Evolutionary conservation across 2,113 vertebrate species (phyloP), one percentile per base, ranked within the genome.

Genomic region (Barbus barbus): DNA sequence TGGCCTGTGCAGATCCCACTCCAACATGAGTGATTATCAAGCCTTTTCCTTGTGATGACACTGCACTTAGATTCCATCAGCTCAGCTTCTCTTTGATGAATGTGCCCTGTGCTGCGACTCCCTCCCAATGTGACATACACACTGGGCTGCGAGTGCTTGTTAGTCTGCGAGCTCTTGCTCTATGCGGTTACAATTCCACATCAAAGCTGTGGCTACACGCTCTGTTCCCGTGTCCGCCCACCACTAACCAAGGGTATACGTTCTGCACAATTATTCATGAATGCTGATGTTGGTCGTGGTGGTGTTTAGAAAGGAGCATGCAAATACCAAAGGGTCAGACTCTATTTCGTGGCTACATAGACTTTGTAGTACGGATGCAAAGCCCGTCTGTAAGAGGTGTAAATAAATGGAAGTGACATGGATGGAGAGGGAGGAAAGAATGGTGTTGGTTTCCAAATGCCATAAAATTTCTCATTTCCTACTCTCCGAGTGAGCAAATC

Each of bases 21-120:
- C 84, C 88, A 87, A 71, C 85, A 74, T 88, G 89, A 90, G 89
- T 90, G 89, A 90, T 90, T 85, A 89, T 89, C 88, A 83, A 81
- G 78, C 79, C 86, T 83, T 81, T 89, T 88, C 86, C 88, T 84
- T 86, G 88, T 88, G 87, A 89, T 89, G 89, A 89, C 84, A 88
- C 89, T 90, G 87, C 86, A 88, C 85, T 88, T 86, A 87, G 85
- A 75, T 85, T 87, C 84, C 69, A 86, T 89, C 88, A 86, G 86
- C 89, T 84, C 86, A 86, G 73, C 83, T 58, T 63, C 33, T 74
- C 83, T 80, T 86, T 90, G 88, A 90, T 90, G 84, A 89, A 90
- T 90, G 89, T 88, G 85, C 78, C 81, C 78, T 69, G 69, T 58
- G 56, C 75, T 73, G 69, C 28, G 78, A 83, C 83, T 85, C 82